Percentiles rank a stretch among this genome's conserved stretches.
Evolutionary conservation across 2,888 invertebrate species (phyloP).

Genomic region (Harmothoe impar): DNA sequence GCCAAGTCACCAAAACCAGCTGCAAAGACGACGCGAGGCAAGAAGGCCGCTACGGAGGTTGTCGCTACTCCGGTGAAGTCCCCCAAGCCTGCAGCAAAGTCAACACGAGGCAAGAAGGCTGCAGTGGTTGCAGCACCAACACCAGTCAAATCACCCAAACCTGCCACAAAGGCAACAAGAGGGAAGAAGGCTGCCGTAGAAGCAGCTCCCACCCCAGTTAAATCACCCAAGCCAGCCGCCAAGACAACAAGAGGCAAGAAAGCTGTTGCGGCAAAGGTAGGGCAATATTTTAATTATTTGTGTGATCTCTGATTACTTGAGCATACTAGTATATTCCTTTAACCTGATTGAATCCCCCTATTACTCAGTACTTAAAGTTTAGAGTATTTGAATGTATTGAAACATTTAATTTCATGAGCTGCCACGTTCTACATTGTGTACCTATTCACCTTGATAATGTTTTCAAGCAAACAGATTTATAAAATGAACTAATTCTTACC

Average conservation of each 20-base stretch:
- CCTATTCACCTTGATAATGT: too few relatives aligned
- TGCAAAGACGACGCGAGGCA: background rate
- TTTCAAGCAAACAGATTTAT: too few relatives aligned
- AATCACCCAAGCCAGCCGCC: background rate
- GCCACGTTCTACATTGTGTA: too few relatives aligned
- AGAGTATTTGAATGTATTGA: too few relatives aligned
- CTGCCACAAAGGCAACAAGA: slow-evolving; percentile 43
- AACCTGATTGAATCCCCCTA: background rate
- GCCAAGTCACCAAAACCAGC: background rate
- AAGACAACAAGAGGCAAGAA: background rate
- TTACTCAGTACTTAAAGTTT: background rate
- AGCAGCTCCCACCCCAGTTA: background rate
- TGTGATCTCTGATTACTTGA: background rate
- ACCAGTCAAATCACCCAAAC: background rate
- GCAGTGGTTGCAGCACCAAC: background rate
- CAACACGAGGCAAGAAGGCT: slow-evolving; percentile 49
- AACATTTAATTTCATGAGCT: too few relatives aligned
- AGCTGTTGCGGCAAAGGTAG: background rate
- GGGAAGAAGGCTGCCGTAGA: slow-evolving; percentile 25
- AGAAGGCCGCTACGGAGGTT: slow-evolving; percentile 10
- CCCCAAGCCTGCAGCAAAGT: slow-evolving; percentile 38
- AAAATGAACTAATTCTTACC: too few relatives aligned
- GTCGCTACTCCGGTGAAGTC: background rate
- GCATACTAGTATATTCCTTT: background rate
- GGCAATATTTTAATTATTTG: background rate